A percentile compares a stretch with the other conserved stretches of the same genome.
Conservation (phyloP, 2,797 vertebrate species). For the Ciconia nigra region DNA sequence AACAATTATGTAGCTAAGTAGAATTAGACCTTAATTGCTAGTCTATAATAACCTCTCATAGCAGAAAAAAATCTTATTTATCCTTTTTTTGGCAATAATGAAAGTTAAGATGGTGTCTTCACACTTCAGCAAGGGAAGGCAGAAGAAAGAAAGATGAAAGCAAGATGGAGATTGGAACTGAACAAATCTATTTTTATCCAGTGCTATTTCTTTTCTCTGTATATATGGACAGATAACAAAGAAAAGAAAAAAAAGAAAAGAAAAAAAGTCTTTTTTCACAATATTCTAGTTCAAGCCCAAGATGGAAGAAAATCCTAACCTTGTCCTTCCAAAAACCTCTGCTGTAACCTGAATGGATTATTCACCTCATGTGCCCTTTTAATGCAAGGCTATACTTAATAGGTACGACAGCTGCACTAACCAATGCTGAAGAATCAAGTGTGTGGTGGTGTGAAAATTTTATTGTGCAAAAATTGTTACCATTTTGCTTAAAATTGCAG, state of each 20-base stretch:
- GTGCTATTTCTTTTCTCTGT: neutral
- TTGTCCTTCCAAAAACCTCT: neutral
- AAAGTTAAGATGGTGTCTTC: neutral
- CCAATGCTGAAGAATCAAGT: neutral
- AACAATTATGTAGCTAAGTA: constrained; percentile 5
- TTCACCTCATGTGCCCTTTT: neutral
- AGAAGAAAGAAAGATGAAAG: neutral
- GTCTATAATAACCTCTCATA: neutral
- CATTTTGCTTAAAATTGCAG: neutral
- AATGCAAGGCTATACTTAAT: neutral
- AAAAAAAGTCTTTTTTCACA: neutral
- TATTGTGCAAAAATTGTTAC: neutral
- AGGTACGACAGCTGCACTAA: neutral
- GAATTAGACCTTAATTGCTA: constrained; percentile 14
- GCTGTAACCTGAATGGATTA: neutral
- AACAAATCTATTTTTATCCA: neutral
- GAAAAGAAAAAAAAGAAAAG: neutral
- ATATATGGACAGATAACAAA: neutral
- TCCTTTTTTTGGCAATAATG: neutral
- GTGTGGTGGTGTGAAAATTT: neutral
- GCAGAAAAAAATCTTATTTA: neutral
- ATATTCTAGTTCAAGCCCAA: neutral
- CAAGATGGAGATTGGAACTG: neutral
- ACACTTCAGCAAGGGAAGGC: neutral
- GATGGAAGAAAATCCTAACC: neutral